Percentiles rank a stretch among this genome's conserved stretches.
Evolutionary conservation across 2,797 vertebrate genomes (phyloP).

Genomic region (Poecilia picta): DNA sequence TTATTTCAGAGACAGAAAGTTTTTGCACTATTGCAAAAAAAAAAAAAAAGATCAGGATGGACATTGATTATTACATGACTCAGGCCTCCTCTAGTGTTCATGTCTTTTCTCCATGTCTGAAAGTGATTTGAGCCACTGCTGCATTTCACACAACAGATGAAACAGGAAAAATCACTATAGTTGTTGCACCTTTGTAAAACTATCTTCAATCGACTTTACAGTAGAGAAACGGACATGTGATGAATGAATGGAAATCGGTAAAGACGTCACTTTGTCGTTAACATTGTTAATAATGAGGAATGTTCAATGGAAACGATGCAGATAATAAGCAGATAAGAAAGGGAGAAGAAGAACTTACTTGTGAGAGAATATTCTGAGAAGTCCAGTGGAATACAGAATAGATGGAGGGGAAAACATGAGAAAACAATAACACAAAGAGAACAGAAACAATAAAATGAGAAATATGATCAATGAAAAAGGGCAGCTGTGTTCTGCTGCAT

Average conservation of each 20-base stretch:
- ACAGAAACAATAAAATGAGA: constrained; percentile 80
- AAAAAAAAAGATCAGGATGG: no score
- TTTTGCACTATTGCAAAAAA: neutral
- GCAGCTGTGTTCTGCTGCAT: constrained; percentile 35
- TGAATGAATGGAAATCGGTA: neutral
- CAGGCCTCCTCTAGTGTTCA: neutral
- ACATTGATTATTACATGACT: neutral
- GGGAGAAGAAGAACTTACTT: constrained; percentile 91
- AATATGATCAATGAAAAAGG: constrained; percentile 59
- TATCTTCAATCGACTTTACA: neutral
- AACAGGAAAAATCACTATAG: neutral
- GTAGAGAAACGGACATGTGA: neutral
- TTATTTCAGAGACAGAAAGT: neutral
- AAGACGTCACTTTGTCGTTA: neutral
- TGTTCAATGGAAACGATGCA: neutral
- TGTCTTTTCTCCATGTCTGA: neutral
- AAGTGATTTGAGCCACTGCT: neutral
- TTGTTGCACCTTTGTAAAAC: neutral
- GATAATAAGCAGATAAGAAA: constrained; percentile 27
- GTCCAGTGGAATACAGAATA: constrained; percentile 89
- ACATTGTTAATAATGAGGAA: neutral
- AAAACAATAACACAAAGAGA: constrained; percentile 77
- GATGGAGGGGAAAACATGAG: constrained; percentile 81
- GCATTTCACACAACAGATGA: neutral
- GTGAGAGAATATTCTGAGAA: constrained; percentile 88